phyloP scores from a whole-genome alignment of 2,888 invertebrate genomes.

The Anorthoa munda region DNA sequence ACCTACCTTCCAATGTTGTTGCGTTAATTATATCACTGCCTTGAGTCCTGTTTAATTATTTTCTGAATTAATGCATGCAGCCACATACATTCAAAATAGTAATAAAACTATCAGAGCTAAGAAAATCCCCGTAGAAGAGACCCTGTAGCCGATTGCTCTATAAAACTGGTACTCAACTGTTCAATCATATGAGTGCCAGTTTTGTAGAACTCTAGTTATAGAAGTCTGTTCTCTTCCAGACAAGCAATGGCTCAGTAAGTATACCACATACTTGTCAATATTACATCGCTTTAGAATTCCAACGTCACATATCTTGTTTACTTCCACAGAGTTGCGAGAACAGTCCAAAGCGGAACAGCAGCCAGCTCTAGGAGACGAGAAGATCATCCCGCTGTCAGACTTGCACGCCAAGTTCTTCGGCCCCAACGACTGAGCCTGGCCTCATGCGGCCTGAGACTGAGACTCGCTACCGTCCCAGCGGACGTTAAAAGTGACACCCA shows the following conservation, averaged over 20 bases:
- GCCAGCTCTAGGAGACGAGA: conserved; percentile 84
- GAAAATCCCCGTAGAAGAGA: neutral
- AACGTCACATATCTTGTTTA: neutral
- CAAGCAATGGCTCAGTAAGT: conserved; percentile 17
- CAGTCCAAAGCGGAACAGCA: conserved; percentile 85
- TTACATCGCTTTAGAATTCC: conserved; percentile 11
- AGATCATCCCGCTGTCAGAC: conserved; percentile 81
- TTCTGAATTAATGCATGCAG: neutral
- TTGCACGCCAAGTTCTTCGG: conserved; percentile 80
- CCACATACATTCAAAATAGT: too few relatives aligned
- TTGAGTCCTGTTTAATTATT: neutral
- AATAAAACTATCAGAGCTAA: neutral
- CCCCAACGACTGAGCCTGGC: conserved; percentile 75
- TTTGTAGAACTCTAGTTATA: conserved; percentile 23
- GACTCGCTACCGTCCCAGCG: conserved; percentile 35
- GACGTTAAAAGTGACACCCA: conserved; percentile 53
- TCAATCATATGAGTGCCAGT: neutral
- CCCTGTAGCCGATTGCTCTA: conserved; percentile 23
- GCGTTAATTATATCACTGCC: too few relatives aligned
- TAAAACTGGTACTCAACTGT: conserved; percentile 25
- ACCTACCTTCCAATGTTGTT: too few relatives aligned
- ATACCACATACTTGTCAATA: conserved; percentile 21
- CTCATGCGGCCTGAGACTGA: conserved; percentile 17
- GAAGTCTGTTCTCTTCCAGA: conserved; percentile 36
- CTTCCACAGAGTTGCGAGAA: conserved; percentile 82